Evolutionary conservation across 2,888 invertebrate species (phyloP), one percentile per base, ranked within the genome.

Genomic region (Spilosoma lubricipeda): DNA sequence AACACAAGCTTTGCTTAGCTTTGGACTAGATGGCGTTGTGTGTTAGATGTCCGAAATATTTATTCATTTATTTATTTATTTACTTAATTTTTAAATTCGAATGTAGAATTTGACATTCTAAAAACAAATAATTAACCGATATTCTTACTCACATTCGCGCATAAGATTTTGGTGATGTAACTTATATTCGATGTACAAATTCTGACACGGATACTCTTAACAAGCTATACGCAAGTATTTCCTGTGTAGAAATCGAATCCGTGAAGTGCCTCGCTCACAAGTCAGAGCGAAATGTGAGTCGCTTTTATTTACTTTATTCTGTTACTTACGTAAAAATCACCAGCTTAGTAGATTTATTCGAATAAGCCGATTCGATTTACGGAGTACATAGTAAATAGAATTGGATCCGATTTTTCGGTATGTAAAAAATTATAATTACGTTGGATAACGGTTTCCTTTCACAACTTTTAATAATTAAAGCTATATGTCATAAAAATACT

Each of bases 241-340:
- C 65, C 69, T 69, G 67, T 27, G 71, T 68, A 68, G 39, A 74
- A 71, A 74, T 65, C 56, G 75, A 75, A 72, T 75, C 68, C 20
- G n/a, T 67, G 45, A 52, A 68, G 67, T 67, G 65, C 52, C 18
- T 67, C 30, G 30, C 70, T 70, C 45, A 30, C 30, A 39, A 65
- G 39, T 67, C 67, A 67, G 42, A 42, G 27, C 13, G 48, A 69
- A 69, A 69, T 71, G 64, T 68, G 30, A 74, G n/a, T 52, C 15
- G 18, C 1, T 63, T 56, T 42, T n/a, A 42, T 56, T 8, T 67
- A 45, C 64, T 66, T 52, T 70, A 70, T 39, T 59, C 39, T 66
- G 36, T 66, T 66, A 66, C 39, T 66, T 66, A 36, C 39, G 39
- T 66, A 66, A 66, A 39, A 66, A 63, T 63, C 30, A 63, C 30